These are phyloP conservation scores for Cebidichthys violaceus DNA, from an alignment of 2,113 vertebrate genomes.

Conservation along the genomic window DNA sequence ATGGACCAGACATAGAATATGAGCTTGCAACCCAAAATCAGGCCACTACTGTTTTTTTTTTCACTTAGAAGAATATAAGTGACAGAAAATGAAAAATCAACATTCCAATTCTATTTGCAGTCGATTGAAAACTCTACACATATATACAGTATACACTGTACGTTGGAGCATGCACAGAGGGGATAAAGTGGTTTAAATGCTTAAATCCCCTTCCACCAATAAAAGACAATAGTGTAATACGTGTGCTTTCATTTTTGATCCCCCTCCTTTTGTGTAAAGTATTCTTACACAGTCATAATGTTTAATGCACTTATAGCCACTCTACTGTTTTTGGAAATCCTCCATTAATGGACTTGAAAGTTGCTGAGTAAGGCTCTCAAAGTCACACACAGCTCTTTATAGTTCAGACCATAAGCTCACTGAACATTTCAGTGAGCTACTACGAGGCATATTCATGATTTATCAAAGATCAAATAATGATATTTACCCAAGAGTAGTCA, in stretches of 20 bases:
- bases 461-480: constrained; percentile 67
- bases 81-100: background rate
- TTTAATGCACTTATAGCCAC: constrained; percentile 19
- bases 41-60: background rate
- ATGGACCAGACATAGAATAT: no score
- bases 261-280: background rate
- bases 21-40: background rate
- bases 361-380: constrained; percentile 26
- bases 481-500: constrained; percentile 69
- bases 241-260: constrained; percentile 4
- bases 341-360: constrained; percentile 50
- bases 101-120: background rate
- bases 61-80: background rate
- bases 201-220: background rate
- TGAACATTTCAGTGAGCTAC: constrained; percentile 38
- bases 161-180: background rate
- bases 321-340: constrained; percentile 37
- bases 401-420: constrained; percentile 11
- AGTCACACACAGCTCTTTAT: background rate
- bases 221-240: background rate
- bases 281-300: constrained; percentile 21
- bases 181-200: background rate
- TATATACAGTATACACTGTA: background rate
- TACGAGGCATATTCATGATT: constrained; percentile 47
- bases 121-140: background rate